Conservation (phyloP, 2,888 invertebrate genomes). For the Dinocampus coccinellae region DNA sequence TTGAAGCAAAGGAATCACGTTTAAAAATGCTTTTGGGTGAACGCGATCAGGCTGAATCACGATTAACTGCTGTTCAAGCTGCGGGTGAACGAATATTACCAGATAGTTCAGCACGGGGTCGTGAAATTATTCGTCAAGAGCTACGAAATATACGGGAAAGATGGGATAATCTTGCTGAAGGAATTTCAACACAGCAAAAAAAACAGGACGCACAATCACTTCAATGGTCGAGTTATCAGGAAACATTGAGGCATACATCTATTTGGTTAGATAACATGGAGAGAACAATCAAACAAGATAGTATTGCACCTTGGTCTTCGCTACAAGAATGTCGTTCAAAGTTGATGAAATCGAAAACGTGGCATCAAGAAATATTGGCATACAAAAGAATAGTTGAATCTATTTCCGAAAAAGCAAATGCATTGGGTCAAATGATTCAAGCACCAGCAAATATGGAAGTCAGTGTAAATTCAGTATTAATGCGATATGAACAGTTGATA, state of each 20-base stretch:
- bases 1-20: constrained; percentile 78
- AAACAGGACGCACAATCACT: constrained; percentile 85
- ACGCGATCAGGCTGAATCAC: constrained; percentile 86
- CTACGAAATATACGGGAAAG: constrained; percentile 84
- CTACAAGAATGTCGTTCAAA: constrained; percentile 89
- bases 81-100: constrained; percentile 92
- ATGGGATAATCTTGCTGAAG: constrained; percentile 90
- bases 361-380: constrained; percentile 89
- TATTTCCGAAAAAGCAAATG: constrained; percentile 88
- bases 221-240: constrained; percentile 88
- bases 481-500: constrained; percentile 81
- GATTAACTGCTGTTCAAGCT: constrained; percentile 80
- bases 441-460: constrained; percentile 75
- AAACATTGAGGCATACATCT: constrained; percentile 84
- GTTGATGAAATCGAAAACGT: constrained; percentile 85
- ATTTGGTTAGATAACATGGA: constrained; percentile 91
- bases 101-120: constrained; percentile 91
- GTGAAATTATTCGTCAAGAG: constrained; percentile 90
- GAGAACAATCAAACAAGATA: constrained; percentile 79
- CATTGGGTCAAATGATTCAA: constrained; percentile 74
- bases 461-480: constrained; percentile 80
- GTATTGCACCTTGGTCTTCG: constrained; percentile 80
- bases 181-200: constrained; percentile 87
- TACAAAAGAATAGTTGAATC: constrained; percentile 93
- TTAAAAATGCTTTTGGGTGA: constrained; percentile 82